Conservation (phyloP, 2,797 vertebrate species). For the Cyclopterus lumpus region DNA sequence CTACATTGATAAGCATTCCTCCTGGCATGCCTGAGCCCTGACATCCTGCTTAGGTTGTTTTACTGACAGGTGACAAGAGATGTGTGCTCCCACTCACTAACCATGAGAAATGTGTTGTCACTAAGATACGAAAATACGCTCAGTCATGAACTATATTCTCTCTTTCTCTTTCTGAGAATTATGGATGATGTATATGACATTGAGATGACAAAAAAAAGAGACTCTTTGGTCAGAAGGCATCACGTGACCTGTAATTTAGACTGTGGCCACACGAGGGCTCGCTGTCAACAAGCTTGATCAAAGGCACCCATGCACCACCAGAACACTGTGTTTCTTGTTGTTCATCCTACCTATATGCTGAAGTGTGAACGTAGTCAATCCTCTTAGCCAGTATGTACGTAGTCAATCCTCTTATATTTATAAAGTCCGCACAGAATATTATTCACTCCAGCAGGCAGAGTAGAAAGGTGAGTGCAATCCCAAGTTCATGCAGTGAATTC, state of each 20-base stretch:
- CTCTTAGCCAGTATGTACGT: conserved; percentile 9
- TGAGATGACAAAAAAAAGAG: background rate
- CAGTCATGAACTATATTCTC: conserved; percentile 7
- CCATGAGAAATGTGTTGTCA: conserved; percentile 1
- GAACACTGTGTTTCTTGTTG: background rate
- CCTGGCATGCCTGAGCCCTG: conserved; percentile 14
- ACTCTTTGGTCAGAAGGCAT: background rate
- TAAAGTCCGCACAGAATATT: conserved; percentile 30
- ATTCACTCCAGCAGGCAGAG: background rate
- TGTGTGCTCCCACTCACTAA: background rate
- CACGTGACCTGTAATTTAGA: background rate
- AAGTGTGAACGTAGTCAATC: conserved; percentile 8
- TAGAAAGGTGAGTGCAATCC: background rate
- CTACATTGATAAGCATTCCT: conserved; percentile 22
- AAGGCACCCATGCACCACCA: background rate
- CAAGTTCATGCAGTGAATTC: background rate
- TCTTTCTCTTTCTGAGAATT: background rate
- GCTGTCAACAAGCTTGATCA: background rate
- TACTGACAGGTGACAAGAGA: background rate
- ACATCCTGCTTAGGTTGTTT: conserved; percentile 28
- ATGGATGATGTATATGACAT: background rate
- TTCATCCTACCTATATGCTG: background rate
- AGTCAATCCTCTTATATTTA: conserved; percentile 33
- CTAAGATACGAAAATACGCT: background rate
- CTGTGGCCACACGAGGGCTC: conserved; percentile 35